Conservation (phyloP, 2,888 invertebrate species). For the Cylloceria caligata region DNA sequence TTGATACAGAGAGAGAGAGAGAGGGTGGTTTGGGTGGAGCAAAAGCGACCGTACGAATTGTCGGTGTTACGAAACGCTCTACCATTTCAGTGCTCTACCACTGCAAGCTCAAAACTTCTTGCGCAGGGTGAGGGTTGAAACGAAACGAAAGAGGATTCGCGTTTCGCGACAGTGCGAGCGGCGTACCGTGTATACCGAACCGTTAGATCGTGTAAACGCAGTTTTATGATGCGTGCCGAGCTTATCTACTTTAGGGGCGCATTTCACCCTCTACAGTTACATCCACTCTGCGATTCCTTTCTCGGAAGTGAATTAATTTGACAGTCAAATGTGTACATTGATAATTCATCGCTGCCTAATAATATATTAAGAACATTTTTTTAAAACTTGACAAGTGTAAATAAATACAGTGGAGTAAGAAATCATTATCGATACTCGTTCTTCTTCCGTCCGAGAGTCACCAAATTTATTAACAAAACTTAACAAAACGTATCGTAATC, state of each 20-base stretch:
- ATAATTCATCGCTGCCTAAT: background rate
- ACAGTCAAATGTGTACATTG: background rate
- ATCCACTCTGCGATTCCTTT: background rate
- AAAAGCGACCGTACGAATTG: conserved; percentile 36
- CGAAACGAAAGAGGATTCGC: conserved; percentile 74
- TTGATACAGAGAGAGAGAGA: background rate
- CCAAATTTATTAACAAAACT: no score
- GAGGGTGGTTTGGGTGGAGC: background rate
- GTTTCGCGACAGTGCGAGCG: conserved; percentile 61
- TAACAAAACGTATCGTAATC: no score
- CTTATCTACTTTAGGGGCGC: conserved; percentile 62
- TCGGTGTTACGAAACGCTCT: conserved; percentile 52
- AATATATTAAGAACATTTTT: background rate
- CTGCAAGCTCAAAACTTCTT: conserved; percentile 61
- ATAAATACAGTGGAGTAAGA: background rate
- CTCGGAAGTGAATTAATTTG: background rate
- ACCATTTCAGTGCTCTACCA: conserved; percentile 64
- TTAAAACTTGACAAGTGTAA: background rate
- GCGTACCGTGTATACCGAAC: conserved; percentile 68
- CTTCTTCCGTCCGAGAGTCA: no score
- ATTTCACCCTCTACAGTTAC: conserved; percentile 40
- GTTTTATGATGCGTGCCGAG: conserved; percentile 75
- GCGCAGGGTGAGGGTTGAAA: conserved; percentile 65
- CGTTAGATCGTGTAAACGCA: conserved; percentile 76
- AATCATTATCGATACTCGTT: no score